These are phyloP conservation scores for Drosophila paramelanica DNA, from an alignment of 2,888 invertebrate genomes.

Conservation along the genomic window DNA sequence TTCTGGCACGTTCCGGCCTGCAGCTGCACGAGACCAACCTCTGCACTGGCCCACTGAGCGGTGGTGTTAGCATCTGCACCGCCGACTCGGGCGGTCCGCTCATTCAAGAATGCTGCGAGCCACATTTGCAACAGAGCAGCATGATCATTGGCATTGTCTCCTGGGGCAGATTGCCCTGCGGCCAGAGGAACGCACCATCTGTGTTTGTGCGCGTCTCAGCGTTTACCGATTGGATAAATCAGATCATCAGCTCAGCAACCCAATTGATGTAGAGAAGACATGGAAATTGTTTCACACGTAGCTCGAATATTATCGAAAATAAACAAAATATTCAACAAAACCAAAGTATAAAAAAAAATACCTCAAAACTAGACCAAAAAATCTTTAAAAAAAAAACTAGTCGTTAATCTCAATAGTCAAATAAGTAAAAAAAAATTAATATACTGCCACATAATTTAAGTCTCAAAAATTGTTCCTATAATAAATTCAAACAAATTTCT, in stretches of 20 bases:
- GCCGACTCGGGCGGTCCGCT: constrained; percentile 84
- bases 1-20: constrained; percentile 78
- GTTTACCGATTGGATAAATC: constrained; percentile 84
- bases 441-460: constrained; percentile 20
- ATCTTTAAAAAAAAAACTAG: constrained; percentile 10
- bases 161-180: constrained; percentile 86
- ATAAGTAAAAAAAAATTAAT: constrained; percentile 30
- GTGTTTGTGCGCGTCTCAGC: constrained; percentile 86
- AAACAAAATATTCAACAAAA: constrained; percentile 27
- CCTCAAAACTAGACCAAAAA: constrained; percentile 29
- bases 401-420: constrained; percentile 61
- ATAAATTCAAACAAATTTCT: constrained; percentile 23
- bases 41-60: constrained; percentile 83
- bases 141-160: constrained; percentile 86
- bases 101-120: constrained; percentile 79
- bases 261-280: constrained; percentile 59
- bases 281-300: constrained; percentile 26
- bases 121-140: constrained; percentile 61
- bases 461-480: constrained; percentile 34
- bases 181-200: constrained; percentile 84
- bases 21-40: constrained; percentile 83
- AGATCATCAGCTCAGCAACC: constrained; percentile 74
- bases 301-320: constrained; percentile 59
- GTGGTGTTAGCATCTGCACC: constrained; percentile 83
- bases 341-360: constrained; percentile 28